phyloP scores from a whole-genome alignment of 2,888 invertebrate genomes.

The Dynastes hyllus region DNA sequence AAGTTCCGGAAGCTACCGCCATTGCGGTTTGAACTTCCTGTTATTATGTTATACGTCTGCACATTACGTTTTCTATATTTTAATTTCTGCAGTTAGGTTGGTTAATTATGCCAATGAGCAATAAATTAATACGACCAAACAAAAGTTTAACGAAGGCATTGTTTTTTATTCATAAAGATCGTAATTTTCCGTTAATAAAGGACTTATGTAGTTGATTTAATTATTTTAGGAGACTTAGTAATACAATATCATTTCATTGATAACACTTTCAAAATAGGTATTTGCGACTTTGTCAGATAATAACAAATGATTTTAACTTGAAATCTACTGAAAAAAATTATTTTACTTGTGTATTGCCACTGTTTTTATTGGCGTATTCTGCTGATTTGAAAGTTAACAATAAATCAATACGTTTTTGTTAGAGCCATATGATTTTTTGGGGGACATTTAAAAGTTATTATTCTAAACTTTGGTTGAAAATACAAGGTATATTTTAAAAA shows the following conservation, averaged over 20 bases:
- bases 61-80: background rate
- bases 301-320: background rate
- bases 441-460: constrained; percentile 3
- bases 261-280: background rate
- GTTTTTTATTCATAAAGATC: background rate
- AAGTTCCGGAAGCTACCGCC: constrained; percentile 39
- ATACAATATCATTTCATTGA: background rate
- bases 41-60: constrained; percentile 12
- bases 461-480: too few relatives aligned
- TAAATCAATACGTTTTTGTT: constrained; percentile 1
- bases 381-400: background rate
- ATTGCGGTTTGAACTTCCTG: constrained; percentile 44
- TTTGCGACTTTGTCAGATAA: background rate
- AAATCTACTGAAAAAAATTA: background rate
- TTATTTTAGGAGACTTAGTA: background rate
- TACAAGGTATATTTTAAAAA: constrained; percentile 4
- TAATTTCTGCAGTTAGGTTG: background rate
- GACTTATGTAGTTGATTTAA: background rate
- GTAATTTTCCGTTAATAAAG: constrained; percentile 5
- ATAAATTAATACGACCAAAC: background rate
- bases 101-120: background rate
- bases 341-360: background rate
- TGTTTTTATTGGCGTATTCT: background rate
- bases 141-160: background rate
- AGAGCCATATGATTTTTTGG: background rate